Conservation (phyloP, 2,888 invertebrate species). For the Polymixis flavicincta region DNA sequence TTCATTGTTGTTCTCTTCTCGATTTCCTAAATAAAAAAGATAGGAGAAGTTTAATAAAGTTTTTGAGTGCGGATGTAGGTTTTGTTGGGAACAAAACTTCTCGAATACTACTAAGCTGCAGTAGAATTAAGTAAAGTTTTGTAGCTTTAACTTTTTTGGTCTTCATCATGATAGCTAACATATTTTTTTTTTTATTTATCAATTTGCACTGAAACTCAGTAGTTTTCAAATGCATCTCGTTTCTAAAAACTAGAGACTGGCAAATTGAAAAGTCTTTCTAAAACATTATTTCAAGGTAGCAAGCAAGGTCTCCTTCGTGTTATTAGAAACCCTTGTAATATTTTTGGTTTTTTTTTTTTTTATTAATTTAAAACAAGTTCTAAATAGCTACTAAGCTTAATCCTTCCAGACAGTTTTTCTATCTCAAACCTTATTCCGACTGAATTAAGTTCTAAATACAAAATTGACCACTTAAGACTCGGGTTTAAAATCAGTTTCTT, state of each 20-base stretch:
- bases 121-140: background rate
- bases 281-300: background rate
- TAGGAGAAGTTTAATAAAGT: background rate
- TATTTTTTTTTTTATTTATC: background rate
- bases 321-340: too few species aligned
- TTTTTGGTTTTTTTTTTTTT: too few species aligned
- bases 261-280: background rate
- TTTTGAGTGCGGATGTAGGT: background rate
- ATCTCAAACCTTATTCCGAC: too few species aligned
- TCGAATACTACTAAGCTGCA: background rate
- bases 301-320: background rate
- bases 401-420: too few species aligned
- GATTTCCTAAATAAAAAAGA: constrained; percentile 63
- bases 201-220: background rate
- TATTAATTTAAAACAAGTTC: too few species aligned
- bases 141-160: background rate
- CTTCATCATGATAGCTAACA: background rate
- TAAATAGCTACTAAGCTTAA: too few species aligned
- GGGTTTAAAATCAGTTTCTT: too few species aligned
- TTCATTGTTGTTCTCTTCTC: constrained; percentile 83
- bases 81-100: background rate
- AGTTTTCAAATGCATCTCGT: background rate
- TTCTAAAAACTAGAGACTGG: background rate
- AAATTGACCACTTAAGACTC: too few species aligned
- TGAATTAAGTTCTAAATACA: too few species aligned